phyloP scores from a whole-genome alignment of 2,797 vertebrate species.

The Thripadectes ignobilis region DNA sequence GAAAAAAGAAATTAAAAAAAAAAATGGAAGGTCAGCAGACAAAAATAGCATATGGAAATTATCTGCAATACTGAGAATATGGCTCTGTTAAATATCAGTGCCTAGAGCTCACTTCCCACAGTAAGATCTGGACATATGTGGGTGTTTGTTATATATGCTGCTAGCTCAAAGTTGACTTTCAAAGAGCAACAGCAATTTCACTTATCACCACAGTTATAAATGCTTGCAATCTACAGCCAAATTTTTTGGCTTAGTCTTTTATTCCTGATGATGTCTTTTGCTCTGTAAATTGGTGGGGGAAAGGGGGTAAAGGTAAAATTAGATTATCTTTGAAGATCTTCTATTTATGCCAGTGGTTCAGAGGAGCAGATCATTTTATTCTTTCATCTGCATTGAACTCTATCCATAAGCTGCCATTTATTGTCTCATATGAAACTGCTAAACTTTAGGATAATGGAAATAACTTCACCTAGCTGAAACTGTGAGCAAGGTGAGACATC shows the following conservation, averaged over 20 bases:
- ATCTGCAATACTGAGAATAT: not conserved
- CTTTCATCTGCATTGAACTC: not conserved
- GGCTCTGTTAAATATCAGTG: constrained; percentile 23
- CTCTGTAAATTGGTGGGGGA: not conserved
- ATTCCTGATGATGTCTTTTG: not conserved
- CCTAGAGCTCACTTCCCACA: not conserved
- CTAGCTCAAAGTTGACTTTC: not conserved
- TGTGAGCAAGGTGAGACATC: not conserved
- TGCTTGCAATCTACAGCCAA: not conserved
- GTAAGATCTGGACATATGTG: constrained; percentile 5
- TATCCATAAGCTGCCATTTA: not conserved
- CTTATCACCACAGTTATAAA: not conserved
- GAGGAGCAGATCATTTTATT: not conserved
- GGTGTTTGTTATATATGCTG: not conserved
- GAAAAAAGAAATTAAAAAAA: not conserved
- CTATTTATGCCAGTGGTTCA: not conserved
- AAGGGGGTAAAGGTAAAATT: not conserved
- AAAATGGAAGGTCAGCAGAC: not conserved
- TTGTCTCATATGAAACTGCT: not conserved
- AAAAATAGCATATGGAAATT: constrained; percentile 21
- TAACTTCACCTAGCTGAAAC: not conserved
- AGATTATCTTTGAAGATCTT: not conserved
- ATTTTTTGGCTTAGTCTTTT: not conserved
- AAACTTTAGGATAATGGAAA: not conserved
- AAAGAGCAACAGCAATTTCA: not conserved